These are phyloP conservation scores for Chrysemys picta DNA, from an alignment of 2,113 vertebrate genomes.

Conservation along the genomic window DNA sequence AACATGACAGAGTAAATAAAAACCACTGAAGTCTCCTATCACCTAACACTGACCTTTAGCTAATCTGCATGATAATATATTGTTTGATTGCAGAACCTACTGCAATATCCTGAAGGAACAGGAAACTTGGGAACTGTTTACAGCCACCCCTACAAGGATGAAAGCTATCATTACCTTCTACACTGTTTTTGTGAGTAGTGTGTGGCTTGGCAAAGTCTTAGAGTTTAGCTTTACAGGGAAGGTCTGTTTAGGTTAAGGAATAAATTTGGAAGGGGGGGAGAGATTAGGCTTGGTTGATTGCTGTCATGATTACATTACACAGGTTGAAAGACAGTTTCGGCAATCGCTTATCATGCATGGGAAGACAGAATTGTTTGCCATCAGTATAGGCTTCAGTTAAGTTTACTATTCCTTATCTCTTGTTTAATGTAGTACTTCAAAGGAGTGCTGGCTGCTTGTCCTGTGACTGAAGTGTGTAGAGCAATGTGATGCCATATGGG, in stretches of 20 bases:
- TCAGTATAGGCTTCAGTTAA: constrained; percentile 56
- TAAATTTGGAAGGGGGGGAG: constrained; percentile 19
- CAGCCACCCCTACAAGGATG: neutral
- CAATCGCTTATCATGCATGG: constrained; percentile 54
- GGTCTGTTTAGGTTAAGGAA: constrained; percentile 51
- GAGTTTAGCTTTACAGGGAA: constrained; percentile 52
- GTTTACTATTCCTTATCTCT: constrained; percentile 80
- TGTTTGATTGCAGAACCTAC: constrained; percentile 72
- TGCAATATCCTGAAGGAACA: constrained; percentile 36
- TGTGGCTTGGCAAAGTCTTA: constrained; percentile 44
- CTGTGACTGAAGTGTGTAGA: constrained; percentile 71
- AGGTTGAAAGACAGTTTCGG: constrained; percentile 62
- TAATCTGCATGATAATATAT: constrained; percentile 76
- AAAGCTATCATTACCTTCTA: constrained; percentile 52
- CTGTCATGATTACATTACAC: constrained; percentile 49
- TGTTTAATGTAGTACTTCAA: constrained; percentile 81
- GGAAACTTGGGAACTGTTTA: constrained; percentile 44
- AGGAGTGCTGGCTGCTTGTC: constrained; percentile 73
- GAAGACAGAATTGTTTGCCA: constrained; percentile 68
- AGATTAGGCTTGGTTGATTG: constrained; percentile 40
- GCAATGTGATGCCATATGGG: constrained; percentile 51
- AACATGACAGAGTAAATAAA: constrained; percentile 74
- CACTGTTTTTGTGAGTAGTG: constrained; percentile 42
- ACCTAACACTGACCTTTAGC: constrained; percentile 67
- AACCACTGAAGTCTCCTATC: constrained; percentile 76